Conservation (phyloP, 2,888 invertebrate species). For the Phlogophora meticulosa region DNA sequence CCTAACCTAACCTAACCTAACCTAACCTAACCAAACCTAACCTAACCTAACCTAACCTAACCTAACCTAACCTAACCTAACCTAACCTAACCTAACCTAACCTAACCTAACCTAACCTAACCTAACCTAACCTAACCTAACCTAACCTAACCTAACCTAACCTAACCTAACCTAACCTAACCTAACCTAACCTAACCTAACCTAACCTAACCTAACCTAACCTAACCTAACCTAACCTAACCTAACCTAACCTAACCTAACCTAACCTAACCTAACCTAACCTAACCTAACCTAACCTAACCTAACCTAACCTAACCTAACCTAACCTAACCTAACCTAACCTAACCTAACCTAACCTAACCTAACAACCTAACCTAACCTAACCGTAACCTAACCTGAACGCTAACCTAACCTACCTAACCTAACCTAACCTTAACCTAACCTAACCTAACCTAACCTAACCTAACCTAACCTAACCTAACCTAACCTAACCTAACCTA, state of each 20-base stretch:
- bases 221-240: slow-evolving; percentile 43
- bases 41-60: slow-evolving; percentile 25
- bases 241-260: slow-evolving; percentile 50
- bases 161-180: slow-evolving; percentile 46
- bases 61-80: slow-evolving; percentile 25
- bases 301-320: slow-evolving; percentile 59
- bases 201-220: slow-evolving; percentile 44
- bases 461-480: slow-evolving; percentile 52
- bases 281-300: slow-evolving; percentile 60
- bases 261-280: slow-evolving; percentile 57
- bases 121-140: slow-evolving; percentile 52
- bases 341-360: slow-evolving; percentile 59
- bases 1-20: slow-evolving; percentile 26
- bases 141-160: slow-evolving; percentile 55
- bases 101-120: slow-evolving; percentile 26
- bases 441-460: slow-evolving; percentile 55
- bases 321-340: slow-evolving; percentile 57
- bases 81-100: slow-evolving; percentile 24
- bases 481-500: slow-evolving; percentile 51
- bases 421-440: too few relatives aligned
- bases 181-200: slow-evolving; percentile 41
- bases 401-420: too few relatives aligned
- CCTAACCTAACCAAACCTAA: slow-evolving; percentile 25
- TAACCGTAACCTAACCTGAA: too few relatives aligned
- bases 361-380: too few relatives aligned